Evolutionary conservation across 1,140 invertebrate genomes (phyloP).

Genomic region (Sarcophaga peregrina): DNA sequence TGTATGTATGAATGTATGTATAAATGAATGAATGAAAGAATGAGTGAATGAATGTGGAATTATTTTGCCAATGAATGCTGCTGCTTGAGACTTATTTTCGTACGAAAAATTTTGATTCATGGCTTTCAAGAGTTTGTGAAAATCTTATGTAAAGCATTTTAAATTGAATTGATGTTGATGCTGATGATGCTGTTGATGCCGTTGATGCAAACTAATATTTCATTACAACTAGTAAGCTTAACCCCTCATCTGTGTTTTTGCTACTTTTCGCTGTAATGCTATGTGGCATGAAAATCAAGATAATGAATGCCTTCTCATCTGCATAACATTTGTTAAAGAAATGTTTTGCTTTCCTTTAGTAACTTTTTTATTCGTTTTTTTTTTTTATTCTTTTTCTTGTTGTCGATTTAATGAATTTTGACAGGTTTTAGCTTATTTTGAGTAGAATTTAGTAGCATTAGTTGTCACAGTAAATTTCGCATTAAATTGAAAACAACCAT

Average conservation of each 20-base stretch:
- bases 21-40: slow-evolving; percentile 26
- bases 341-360: too few relatives aligned
- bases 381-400: background rate
- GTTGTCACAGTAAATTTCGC: background rate
- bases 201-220: background rate
- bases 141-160: slow-evolving; percentile 18
- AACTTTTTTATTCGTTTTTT: too few relatives aligned
- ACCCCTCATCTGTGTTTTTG: too few relatives aligned
- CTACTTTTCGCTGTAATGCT: too few relatives aligned
- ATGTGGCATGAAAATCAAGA: too few relatives aligned
- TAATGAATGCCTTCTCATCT: too few relatives aligned
- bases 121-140: background rate
- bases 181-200: slow-evolving; percentile 27
- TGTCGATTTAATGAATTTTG: slow-evolving; percentile 17
- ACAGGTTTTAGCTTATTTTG: slow-evolving; percentile 16
- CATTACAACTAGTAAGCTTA: too few relatives aligned
- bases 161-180: slow-evolving; percentile 37
- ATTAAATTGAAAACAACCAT: background rate
- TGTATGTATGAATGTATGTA: slow-evolving; percentile 16
- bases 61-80: background rate
- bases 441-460: slow-evolving; percentile 11
- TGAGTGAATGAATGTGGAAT: slow-evolving; percentile 29
- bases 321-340: too few relatives aligned
- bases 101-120: background rate
- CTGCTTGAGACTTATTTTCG: background rate